Base-by-base conservation (phyloP, 2,797 vertebrate species). In the Xiphorhynchus erythropygius region DNA sequence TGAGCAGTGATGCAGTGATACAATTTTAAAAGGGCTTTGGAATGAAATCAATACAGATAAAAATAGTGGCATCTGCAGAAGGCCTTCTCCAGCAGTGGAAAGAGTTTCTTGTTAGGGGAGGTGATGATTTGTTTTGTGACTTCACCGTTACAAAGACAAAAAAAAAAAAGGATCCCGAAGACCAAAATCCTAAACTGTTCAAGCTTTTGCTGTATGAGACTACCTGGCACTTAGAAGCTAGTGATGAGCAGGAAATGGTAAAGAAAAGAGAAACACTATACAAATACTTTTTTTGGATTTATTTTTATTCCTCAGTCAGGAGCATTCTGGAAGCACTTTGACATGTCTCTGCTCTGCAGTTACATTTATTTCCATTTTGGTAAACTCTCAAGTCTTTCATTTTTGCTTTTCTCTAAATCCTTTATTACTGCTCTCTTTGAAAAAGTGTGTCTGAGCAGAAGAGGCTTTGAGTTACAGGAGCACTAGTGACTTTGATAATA, bases 261-360 rank as follows among this genome's bases (percentile, higher is more conserved):
- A 41, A 63, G n/a, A 19, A 30, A 75, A 49, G n/a, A 70, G 10
- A 23, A 79, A 14, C 5, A 5, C 0, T 1, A 7, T 6, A 12
- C 4, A 33, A 63, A n/a, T 12, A 53, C 17, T 5, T 33, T 57
- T 32, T 28, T 39, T 27, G 24, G 16, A 17, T 64, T 44, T 47
- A 17, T 27, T 46, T 53, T n/a, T 39, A 33, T 65, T 77, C 6
- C 7, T 67, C 5, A 12, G 9, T 23, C 25, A 44, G 15, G 44
- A 60, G 12, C 13, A 32, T 56, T 83, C 24, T 21, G n/a, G 53
- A 78, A 56, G 13, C 7, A 32, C 15, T 62, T 83, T 1, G 1
- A 64, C 47, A 7, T 4, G 4, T 47, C 9, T 62, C 13, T 46
- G 27, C 33, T 57, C 56, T 50, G 4, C 27, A 27, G 37, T 13